Evolutionary conservation across 2,888 invertebrate species (phyloP), one percentile per base, ranked within the genome.

Genomic region (Tanytarsus gracilentus): DNA sequence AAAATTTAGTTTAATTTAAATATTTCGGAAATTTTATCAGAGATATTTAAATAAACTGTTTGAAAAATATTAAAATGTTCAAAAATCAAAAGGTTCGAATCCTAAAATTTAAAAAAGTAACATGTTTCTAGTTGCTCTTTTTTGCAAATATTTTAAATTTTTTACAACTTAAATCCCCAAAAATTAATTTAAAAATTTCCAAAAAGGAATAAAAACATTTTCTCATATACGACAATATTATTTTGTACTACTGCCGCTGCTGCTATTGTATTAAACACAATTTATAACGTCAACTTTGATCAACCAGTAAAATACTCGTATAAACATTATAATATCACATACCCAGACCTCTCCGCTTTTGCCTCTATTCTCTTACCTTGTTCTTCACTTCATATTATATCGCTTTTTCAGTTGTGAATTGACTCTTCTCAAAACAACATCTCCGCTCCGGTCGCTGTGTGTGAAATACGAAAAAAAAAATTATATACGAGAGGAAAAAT

Each of bases 341-440:
- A 58, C 44, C 48, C 58, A 56, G 55, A 56, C 55, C 55, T 56
- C 55, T 51, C 51, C 16, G 27, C 23, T 56, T n/a, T 26, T 58
- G 58, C 44, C 44, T 58, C 14, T 40, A 40, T 48, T 58, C 58
- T 40, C 58, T 58, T 58, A 58, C 58, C 58, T 58, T 58, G 58
- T 58, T 58, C 58, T 58, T 58, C 55, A 53, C 30, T 53, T 53
- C 21, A 36, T 36, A 36, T 36, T 36, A 36, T 36, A 36, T 36
- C 44, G 44, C 55, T 56, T 36, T 56, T 56, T 56, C 55, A 58
- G 58, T 58, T 58, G 58, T 58, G 58, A 58, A 58, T 58, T 48
- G 58, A 58, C 58, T 58, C 58, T 58, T 58, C 58, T 58, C 58
- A 48, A 30, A 58, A 58, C 58, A 58, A 58, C 58, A 58, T 58